These are phyloP conservation scores for Parazoanthus darwini DNA, from an alignment of 92 coral and sea anemone genomes.

Conservation along the genomic window DNA sequence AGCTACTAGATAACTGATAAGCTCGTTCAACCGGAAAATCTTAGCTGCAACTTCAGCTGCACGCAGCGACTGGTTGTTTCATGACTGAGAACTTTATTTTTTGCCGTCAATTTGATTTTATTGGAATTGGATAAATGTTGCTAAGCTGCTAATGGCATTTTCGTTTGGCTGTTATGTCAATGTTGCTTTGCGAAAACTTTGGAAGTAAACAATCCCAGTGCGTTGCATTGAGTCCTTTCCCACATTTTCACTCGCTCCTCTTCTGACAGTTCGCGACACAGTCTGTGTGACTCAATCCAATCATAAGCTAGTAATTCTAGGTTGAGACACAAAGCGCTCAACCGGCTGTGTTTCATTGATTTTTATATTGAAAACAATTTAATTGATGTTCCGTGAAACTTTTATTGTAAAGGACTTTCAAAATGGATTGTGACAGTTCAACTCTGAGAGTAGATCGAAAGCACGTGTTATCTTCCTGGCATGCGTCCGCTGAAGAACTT, in stretches of 20 bases:
- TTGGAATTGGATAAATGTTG: neutral
- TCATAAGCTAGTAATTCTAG: neutral
- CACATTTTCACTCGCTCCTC: neutral
- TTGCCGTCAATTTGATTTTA: neutral
- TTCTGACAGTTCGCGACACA: neutral
- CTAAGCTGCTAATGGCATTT: neutral
- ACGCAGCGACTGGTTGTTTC: neutral
- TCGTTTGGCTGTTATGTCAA: neutral
- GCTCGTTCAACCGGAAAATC: neutral
- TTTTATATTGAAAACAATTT: constrained; percentile 1
- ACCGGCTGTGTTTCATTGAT: constrained; percentile 4
- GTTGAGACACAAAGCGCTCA: constrained; percentile 3
- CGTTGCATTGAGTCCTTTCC: neutral
- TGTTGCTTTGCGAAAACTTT: neutral
- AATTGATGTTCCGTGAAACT: constrained; percentile 28
- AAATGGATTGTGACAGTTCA: constrained; percentile 38
- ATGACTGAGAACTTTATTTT: neutral
- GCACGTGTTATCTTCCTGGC: constrained; percentile 26
- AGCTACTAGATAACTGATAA: neutral
- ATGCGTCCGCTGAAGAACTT: neutral
- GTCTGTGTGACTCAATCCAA: neutral
- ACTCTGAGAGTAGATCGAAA: neutral
- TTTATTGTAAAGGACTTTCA: constrained; percentile 12
- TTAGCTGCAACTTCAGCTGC: neutral
- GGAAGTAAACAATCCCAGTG: neutral